A percentile compares a stretch with the other conserved stretches of the same genome.
phyloP scores from a whole-genome alignment of 2,797 vertebrate species.

The Vireo griseus region DNA sequence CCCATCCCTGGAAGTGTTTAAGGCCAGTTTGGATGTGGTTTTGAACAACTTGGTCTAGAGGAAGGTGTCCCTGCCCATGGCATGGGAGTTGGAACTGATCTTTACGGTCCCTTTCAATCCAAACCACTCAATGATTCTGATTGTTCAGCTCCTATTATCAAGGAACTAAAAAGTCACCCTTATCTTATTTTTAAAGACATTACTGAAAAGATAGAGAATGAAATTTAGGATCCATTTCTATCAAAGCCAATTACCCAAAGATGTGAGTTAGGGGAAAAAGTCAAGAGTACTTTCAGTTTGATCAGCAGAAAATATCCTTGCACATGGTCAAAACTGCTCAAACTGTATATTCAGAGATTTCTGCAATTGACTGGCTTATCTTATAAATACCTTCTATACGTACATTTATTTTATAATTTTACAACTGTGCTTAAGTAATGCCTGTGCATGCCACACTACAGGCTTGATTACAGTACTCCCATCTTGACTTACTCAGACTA shows the following conservation, averaged over 20 bases:
- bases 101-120: background rate
- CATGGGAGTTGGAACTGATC: background rate
- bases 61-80: too few relatives aligned
- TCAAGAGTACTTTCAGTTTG: background rate
- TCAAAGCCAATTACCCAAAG: background rate
- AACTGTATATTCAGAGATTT: background rate
- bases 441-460: background rate
- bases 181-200: background rate
- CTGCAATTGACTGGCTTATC: background rate
- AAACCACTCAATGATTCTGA: background rate
- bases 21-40: background rate
- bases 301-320: background rate
- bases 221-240: background rate
- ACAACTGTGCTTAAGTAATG: background rate
- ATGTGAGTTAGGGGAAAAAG: background rate
- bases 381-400: background rate
- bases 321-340: background rate
- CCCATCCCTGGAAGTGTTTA: background rate
- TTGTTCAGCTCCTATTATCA: background rate
- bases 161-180: background rate
- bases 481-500: background rate
- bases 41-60: background rate
- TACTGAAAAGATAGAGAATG: background rate
- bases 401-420: background rate
- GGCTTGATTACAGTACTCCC: background rate